Conservation (phyloP, 92 coral and sea anemone genomes). For the Epizoanthus rinbou region DNA sequence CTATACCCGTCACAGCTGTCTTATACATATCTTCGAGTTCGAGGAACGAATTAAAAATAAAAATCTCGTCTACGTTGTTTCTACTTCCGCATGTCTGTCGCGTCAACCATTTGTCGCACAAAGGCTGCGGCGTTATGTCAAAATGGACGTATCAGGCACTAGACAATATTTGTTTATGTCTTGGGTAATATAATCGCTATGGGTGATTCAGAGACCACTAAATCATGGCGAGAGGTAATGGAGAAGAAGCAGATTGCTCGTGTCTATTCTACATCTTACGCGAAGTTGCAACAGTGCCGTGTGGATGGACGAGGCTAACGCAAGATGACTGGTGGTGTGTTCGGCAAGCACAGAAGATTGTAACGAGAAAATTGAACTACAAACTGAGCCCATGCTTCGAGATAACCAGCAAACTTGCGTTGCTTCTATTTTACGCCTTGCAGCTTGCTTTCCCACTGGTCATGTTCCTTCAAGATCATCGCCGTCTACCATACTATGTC, state of each 20-base stretch:
- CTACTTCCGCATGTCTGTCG: no score
- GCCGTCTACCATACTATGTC: neutral
- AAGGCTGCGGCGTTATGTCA: no score
- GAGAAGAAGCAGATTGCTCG: neutral
- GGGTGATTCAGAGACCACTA: no score
- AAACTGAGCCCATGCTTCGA: neutral
- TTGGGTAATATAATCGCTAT: no score
- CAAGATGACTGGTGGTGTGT: slow-evolving; percentile 6
- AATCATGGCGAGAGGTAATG: no score
- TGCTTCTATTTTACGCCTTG: neutral
- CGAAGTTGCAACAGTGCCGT: neutral
- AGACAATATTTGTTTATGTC: no score
- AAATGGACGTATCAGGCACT: no score
- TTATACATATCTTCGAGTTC: no score
- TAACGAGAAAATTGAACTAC: neutral
- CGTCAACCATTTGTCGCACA: no score
- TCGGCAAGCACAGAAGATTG: slow-evolving; percentile 7
- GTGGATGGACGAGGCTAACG: neutral
- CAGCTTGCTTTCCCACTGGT: neutral
- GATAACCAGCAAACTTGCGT: neutral
- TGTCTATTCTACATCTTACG: neutral
- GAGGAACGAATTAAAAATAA: no score
- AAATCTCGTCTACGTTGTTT: no score
- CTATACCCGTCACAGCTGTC: no score
- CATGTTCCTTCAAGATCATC: neutral